phyloP scores from a whole-genome alignment of 2,113 vertebrate species.

The Emydura subglobosa region DNA sequence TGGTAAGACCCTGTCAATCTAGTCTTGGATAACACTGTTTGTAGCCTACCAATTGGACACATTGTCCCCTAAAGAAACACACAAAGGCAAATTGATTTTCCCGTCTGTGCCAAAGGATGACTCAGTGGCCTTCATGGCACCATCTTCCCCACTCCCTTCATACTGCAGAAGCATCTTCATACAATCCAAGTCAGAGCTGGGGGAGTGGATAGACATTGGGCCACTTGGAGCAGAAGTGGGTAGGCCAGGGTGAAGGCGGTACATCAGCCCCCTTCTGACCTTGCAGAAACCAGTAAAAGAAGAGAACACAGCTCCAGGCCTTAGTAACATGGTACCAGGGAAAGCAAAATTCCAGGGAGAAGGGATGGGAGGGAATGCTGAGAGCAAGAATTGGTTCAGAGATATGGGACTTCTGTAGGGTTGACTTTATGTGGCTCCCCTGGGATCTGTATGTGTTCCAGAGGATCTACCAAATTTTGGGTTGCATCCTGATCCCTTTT shows the following conservation, averaged over 20 bases:
- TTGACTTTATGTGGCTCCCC: neutral
- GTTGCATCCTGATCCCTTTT: neutral
- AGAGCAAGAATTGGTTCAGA: neutral
- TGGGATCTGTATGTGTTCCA: neutral
- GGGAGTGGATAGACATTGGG: neutral
- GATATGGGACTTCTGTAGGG: neutral
- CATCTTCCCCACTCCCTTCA: neutral
- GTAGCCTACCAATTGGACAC: neutral
- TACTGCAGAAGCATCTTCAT: neutral
- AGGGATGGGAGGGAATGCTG: no score
- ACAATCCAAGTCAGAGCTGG: neutral
- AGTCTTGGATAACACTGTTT: neutral
- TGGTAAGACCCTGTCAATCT: constrained; percentile 27
- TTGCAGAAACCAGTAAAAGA: neutral
- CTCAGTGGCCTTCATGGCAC: neutral
- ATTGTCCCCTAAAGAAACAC: neutral
- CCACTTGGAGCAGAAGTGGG: neutral
- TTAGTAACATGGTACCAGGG: neutral
- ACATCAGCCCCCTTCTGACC: neutral
- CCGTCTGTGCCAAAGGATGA: neutral
- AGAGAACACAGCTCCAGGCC: neutral
- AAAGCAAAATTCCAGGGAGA: neutral
- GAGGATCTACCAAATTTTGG: neutral
- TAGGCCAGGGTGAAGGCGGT: neutral
- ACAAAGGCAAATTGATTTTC: neutral